Conservation (phyloP, 2,113 vertebrate species). For the Albula goreensis region DNA sequence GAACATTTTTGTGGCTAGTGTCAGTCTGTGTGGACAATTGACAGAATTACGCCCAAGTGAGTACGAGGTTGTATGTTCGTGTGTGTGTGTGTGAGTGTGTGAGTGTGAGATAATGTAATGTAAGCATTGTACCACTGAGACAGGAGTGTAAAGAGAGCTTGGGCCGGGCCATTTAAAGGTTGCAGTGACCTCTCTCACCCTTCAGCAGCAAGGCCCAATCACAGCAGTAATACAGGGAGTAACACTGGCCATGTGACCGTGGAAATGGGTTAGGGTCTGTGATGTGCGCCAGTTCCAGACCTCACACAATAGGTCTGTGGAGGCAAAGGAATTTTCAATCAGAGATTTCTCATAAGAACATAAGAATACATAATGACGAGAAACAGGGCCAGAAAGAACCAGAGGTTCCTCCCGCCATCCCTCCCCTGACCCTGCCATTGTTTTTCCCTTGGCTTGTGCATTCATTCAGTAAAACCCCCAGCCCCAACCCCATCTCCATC, state of each 20-base stretch:
- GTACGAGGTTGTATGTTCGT: background rate
- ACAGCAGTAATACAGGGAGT: constrained; percentile 53
- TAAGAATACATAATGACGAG: too few species aligned
- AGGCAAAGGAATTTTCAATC: background rate
- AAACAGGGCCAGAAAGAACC: too few species aligned
- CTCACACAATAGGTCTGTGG: background rate
- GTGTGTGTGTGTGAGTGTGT: constrained; percentile 4
- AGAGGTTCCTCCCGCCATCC: background rate
- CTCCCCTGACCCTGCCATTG: background rate
- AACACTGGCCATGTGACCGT: background rate
- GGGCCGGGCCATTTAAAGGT: background rate
- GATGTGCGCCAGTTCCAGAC: background rate
- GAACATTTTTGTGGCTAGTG: too few species aligned
- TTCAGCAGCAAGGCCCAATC: background rate
- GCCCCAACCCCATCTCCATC: background rate
- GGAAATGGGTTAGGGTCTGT: too few species aligned
- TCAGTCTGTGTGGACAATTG: too few species aligned
- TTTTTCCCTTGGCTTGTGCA: background rate
- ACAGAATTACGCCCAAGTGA: too few species aligned
- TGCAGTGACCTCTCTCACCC: background rate
- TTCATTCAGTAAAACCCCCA: background rate
- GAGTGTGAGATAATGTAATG: background rate
- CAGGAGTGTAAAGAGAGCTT: background rate
- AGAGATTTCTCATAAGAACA: too few species aligned
- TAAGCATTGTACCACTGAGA: background rate